Conservation (phyloP, 2,888 invertebrate genomes). For the Sepiola atlantica region DNA sequence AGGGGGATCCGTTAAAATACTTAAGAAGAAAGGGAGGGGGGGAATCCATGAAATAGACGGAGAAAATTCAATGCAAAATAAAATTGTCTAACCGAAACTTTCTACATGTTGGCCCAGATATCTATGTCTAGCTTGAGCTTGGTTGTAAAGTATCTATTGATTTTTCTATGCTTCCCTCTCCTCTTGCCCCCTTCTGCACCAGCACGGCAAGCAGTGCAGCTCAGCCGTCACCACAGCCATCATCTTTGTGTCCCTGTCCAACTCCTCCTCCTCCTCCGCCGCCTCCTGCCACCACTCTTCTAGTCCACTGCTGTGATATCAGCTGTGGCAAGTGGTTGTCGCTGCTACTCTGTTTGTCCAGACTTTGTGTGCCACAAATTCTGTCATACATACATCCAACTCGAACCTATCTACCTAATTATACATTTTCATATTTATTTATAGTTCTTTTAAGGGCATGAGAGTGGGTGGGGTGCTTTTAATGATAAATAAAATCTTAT, state of each 20-base stretch:
- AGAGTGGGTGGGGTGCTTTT: too few relatives aligned
- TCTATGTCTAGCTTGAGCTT: neutral
- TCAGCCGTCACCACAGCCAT: neutral
- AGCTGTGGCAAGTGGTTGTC: neutral
- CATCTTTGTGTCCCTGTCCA: neutral
- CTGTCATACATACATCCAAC: neutral
- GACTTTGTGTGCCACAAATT: slow-evolving; percentile 12
- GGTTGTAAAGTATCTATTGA: neutral
- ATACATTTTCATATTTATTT: neutral
- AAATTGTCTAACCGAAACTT: neutral
- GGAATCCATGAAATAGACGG: neutral
- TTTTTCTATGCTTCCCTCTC: neutral
- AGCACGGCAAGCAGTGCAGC: neutral
- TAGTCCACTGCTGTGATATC: slow-evolving; percentile 7
- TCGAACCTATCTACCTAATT: neutral
- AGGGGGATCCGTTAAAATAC: neutral
- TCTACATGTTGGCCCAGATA: slow-evolving; percentile 32
- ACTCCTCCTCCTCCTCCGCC: neutral
- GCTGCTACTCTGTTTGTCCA: neutral
- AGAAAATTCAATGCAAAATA: neutral
- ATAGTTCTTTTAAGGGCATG: too few relatives aligned
- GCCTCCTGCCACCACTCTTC: neutral
- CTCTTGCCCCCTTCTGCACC: neutral
- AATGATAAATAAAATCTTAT: too few relatives aligned
- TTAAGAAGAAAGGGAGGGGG: neutral